A percentile compares a stretch with the other conserved stretches of the same genome.
These are phyloP conservation scores for Oryzaephilus surinamensis DNA, from an alignment of 1,140 invertebrate species.

Conservation along the genomic window DNA sequence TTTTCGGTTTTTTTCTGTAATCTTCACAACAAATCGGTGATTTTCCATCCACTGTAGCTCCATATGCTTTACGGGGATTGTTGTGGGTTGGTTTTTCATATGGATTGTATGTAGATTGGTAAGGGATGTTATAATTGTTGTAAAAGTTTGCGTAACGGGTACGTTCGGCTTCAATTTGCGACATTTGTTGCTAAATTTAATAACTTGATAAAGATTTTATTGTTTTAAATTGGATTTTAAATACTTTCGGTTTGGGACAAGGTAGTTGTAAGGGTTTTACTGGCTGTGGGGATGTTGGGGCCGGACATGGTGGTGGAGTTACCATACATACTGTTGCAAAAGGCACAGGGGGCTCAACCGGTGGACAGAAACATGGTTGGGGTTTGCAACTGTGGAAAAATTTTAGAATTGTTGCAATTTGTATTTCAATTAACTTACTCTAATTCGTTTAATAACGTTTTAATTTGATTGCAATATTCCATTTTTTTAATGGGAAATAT, in stretches of 20 bases:
- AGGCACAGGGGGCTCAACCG: neutral
- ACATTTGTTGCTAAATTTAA: too few relatives aligned
- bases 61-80: neutral
- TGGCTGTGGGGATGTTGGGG: neutral
- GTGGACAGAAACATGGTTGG: neutral
- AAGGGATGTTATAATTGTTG: constrained; percentile 13
- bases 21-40: constrained; percentile 8
- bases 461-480: too few relatives aligned
- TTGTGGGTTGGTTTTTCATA: neutral
- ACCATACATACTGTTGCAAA: constrained; percentile 4
- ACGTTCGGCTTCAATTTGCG: neutral
- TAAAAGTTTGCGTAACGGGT: constrained; percentile 11
- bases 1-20: constrained; percentile 10
- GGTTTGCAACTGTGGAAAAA: neutral
- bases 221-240: too few relatives aligned
- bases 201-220: too few relatives aligned
- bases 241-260: constrained; percentile 1
- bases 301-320: constrained; percentile 2
- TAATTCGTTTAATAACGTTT: too few relatives aligned
- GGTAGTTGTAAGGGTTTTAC: constrained; percentile 1
- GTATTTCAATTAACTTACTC: too few relatives aligned
- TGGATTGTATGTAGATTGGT: constrained; percentile 1
- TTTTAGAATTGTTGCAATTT: neutral
- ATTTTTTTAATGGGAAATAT: too few relatives aligned
- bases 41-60: constrained; percentile 2